Evolutionary conservation across 1,140 invertebrate species (phyloP).

Genomic region (Contarinia nasturtii): DNA sequence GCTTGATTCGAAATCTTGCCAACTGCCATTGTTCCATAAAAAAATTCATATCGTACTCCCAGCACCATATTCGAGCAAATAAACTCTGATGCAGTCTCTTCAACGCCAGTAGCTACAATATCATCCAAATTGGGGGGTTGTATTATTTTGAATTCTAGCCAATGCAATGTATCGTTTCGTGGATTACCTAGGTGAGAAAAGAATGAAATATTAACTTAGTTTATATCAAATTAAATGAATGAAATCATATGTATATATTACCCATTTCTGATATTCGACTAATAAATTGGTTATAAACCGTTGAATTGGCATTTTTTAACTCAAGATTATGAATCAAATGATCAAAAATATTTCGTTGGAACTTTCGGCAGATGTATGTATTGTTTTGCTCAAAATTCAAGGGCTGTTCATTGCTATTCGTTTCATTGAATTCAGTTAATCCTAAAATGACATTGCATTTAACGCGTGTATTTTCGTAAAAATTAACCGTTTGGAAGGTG

Average conservation of each 20-base stretch:
- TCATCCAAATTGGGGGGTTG: slow-evolving; percentile 6
- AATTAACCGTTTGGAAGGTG: slow-evolving; percentile 5
- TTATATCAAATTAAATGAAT: too few relatives aligned
- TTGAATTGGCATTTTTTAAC: neutral
- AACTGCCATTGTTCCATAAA: slow-evolving; percentile 7
- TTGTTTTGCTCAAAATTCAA: slow-evolving; percentile 8
- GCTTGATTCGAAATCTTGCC: slow-evolving; percentile 9
- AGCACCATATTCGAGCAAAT: slow-evolving; percentile 17
- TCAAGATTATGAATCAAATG: slow-evolving; percentile 7
- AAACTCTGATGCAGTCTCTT: slow-evolving; percentile 7
- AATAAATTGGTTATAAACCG: neutral
- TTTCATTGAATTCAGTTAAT: too few relatives aligned
- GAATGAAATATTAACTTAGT: too few relatives aligned
- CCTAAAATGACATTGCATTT: slow-evolving; percentile 10
- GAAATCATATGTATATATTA: too few relatives aligned
- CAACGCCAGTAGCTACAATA: slow-evolving; percentile 8
- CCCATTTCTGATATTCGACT: slow-evolving; percentile 13
- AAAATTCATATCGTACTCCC: slow-evolving; percentile 16
- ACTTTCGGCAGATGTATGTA: slow-evolving; percentile 11
- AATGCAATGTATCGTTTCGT: slow-evolving; percentile 8
- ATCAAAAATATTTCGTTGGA: slow-evolving; percentile 11
- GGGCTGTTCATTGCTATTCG: neutral
- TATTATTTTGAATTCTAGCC: slow-evolving; percentile 11
- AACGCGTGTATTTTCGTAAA: slow-evolving; percentile 10
- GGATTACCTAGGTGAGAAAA: too few relatives aligned